phyloP scores from a whole-genome alignment of 2,113 vertebrate species.

The Corythaeola cristata region DNA sequence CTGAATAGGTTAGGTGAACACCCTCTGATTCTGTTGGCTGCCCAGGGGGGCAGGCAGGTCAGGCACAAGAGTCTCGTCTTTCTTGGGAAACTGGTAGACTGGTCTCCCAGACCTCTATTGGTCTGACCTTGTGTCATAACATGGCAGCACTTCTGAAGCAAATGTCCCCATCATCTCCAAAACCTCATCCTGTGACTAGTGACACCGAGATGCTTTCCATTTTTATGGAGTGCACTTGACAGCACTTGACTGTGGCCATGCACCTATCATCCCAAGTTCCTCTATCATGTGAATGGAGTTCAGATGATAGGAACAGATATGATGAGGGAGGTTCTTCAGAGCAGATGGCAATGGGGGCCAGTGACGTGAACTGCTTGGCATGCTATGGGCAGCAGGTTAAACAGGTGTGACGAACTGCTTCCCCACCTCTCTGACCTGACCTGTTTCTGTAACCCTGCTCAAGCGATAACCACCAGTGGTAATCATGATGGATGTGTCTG shows the following conservation, averaged over 20 bases:
- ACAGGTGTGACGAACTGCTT: background rate
- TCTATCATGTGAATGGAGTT: background rate
- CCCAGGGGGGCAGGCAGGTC: too few species aligned
- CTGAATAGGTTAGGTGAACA: too few species aligned
- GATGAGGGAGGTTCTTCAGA: background rate
- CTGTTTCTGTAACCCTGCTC: too few species aligned
- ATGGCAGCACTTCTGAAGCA: background rate
- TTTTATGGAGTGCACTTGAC: background rate
- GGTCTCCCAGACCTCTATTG: too few species aligned
- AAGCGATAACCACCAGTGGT: too few species aligned
- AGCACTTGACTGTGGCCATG: background rate
- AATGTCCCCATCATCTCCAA: background rate
- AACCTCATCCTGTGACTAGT: background rate
- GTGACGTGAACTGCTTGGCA: background rate
- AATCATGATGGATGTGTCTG: too few species aligned
- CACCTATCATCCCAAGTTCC: background rate
- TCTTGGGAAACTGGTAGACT: too few species aligned
- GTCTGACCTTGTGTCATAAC: too few species aligned
- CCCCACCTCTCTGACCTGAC: too few species aligned
- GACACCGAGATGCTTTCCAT: background rate
- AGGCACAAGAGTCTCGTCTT: too few species aligned
- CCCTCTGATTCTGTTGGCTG: too few species aligned
- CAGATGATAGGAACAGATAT: background rate
- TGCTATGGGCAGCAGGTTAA: background rate
- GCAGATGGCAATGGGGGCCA: rapidly evolving